Evolutionary conservation across 2,113 vertebrate species (phyloP).

Genomic region (Calypte anna): DNA sequence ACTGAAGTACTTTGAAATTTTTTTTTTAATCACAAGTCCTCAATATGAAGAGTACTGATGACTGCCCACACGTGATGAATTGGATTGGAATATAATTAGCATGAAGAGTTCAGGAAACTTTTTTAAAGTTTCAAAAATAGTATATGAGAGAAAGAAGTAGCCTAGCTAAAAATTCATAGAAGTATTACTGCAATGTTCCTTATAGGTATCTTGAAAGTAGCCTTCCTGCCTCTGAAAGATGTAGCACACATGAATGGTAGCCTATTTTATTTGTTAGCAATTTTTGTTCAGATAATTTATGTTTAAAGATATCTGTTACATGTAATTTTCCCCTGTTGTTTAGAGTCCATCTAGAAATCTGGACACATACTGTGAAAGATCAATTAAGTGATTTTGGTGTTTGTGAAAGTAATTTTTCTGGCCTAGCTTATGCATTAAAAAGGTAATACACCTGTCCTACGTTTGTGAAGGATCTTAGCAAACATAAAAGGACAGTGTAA

Average conservation of each 20-base stretch:
- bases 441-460: neutral
- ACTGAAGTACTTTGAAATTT: rapidly evolving
- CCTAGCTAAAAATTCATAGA: neutral
- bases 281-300: neutral
- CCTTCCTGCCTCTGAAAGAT: neutral
- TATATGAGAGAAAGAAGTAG: neutral
- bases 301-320: neutral
- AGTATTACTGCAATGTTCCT: neutral
- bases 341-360: neutral
- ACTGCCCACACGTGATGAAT: neutral
- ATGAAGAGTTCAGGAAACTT: neutral
- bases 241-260: neutral
- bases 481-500: neutral
- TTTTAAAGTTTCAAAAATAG: neutral
- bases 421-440: neutral
- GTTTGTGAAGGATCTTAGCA: neutral
- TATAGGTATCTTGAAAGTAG: neutral
- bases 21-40: neutral
- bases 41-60: neutral
- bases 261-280: neutral
- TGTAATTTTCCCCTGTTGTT: neutral
- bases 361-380: neutral
- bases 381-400: neutral
- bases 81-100: neutral
- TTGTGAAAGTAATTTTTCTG: neutral